A percentile compares a stretch with the other conserved stretches of the same genome.
phyloP scores from a whole-genome alignment of 2,797 vertebrate genomes.

The Rhadinocentrus ornatus region DNA sequence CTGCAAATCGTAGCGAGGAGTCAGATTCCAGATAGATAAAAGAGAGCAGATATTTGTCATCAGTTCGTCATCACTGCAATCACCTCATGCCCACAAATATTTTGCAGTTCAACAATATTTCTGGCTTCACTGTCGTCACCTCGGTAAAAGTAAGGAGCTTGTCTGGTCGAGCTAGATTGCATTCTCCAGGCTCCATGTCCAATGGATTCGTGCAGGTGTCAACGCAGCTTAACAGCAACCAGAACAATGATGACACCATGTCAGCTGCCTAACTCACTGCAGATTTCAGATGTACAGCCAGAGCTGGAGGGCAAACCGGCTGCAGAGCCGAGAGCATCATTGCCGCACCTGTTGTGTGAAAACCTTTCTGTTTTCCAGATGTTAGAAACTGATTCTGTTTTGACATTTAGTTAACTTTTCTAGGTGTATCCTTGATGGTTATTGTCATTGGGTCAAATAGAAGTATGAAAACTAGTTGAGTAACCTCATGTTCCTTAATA shows the following conservation, averaged over 20 bases:
- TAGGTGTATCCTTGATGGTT: background rate
- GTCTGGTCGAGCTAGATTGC: slow-evolving; percentile 64
- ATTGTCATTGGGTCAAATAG: background rate
- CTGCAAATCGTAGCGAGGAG: background rate
- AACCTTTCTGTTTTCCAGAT: slow-evolving; percentile 28
- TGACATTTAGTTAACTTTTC: slow-evolving; percentile 11
- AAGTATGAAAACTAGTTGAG: background rate
- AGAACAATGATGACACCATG: slow-evolving; percentile 72
- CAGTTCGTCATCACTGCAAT: background rate
- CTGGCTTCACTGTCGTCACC: slow-evolving; percentile 32
- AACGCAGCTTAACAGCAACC: slow-evolving; percentile 65
- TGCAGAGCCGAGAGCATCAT: slow-evolving; percentile 26
- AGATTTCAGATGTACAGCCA: slow-evolving; percentile 33
- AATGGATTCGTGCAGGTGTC: slow-evolving; percentile 78
- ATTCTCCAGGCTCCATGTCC: slow-evolving; percentile 63
- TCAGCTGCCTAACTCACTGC: slow-evolving; percentile 59
- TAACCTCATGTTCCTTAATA: background rate
- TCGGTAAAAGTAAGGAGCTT: slow-evolving; percentile 40
- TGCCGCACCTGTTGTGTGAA: background rate
- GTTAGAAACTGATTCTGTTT: slow-evolving; percentile 1
- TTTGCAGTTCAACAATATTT: slow-evolving; percentile 28
- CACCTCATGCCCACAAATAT: slow-evolving; percentile 1
- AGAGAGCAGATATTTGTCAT: background rate
- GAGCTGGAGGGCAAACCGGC: slow-evolving; percentile 20
- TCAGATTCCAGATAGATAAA: slow-evolving; percentile 1